Percentiles rank a stretch among this genome's conserved stretches.
These are phyloP conservation scores for Pipistrellus kuhlii DNA, from an alignment of 2,797 vertebrate genomes.

Conservation along the genomic window DNA sequence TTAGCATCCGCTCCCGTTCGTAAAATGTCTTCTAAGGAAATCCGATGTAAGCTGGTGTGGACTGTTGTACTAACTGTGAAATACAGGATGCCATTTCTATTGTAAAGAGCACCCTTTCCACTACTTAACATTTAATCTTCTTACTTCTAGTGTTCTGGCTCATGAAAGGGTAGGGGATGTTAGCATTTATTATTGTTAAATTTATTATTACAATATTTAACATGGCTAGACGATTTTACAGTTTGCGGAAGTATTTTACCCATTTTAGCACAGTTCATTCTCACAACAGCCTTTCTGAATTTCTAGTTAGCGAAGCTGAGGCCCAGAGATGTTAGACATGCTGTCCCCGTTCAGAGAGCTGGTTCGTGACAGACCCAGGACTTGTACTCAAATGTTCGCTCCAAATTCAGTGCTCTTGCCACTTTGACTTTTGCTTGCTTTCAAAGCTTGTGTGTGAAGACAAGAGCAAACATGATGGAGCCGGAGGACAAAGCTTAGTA, in stretches of 20 bases:
- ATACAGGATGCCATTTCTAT: background rate
- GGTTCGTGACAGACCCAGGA: background rate
- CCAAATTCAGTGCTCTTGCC: background rate
- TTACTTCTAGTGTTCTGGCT: background rate
- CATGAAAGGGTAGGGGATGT: background rate
- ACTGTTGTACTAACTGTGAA: background rate
- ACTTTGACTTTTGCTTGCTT: slow-evolving; percentile 35
- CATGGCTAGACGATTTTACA: background rate
- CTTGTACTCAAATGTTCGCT: background rate
- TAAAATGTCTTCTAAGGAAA: slow-evolving; percentile 31
- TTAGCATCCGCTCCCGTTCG: background rate
- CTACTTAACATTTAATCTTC: background rate
- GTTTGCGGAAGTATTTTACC: background rate
- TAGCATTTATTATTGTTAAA: background rate
- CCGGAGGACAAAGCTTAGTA: background rate
- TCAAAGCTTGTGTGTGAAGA: background rate
- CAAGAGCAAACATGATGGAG: background rate
- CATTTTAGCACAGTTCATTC: background rate
- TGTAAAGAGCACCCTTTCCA: background rate
- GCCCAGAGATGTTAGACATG: background rate
- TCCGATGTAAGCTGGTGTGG: background rate
- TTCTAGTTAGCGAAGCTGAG: slow-evolving; percentile 27
- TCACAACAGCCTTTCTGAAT: background rate
- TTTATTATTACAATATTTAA: background rate
- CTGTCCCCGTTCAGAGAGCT: background rate